These are phyloP conservation scores for Copsychus sechellarum DNA, from an alignment of 2,113 vertebrate genomes.

Conservation along the genomic window DNA sequence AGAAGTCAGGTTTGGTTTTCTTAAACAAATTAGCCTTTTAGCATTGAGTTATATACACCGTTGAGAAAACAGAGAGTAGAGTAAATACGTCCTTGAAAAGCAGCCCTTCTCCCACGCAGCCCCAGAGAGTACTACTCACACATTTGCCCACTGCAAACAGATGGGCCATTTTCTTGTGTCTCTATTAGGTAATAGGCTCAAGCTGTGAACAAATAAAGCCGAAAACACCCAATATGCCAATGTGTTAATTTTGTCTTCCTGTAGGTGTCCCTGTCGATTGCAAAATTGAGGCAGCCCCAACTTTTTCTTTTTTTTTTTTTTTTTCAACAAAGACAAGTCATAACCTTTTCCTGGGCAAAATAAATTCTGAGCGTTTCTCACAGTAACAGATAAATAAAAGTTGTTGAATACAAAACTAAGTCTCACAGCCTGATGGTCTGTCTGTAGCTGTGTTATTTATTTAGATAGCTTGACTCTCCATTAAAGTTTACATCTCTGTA, in stretches of 20 bases:
- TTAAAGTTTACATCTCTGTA: not conserved
- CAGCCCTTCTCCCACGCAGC: constrained; percentile 55
- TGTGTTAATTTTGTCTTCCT: constrained; percentile 60
- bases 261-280: constrained; percentile 64
- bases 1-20: constrained; percentile 67
- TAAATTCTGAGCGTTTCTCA: not conserved
- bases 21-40: constrained; percentile 71
- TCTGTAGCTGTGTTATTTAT: not conserved
- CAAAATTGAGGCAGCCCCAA: not conserved
- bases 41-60: constrained; percentile 62
- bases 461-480: not conserved
- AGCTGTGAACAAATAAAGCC: constrained; percentile 72
- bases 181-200: constrained; percentile 72
- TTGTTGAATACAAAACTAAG: not conserved
- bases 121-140: constrained; percentile 54
- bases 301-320: not conserved
- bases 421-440: not conserved
- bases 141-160: constrained; percentile 67
- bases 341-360: not conserved
- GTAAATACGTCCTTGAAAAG: constrained; percentile 64
- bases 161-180: constrained; percentile 69
- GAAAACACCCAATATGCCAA: constrained; percentile 70
- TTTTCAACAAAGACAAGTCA: not conserved
- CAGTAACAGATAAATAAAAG: not conserved
- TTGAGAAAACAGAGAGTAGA: constrained; percentile 68